Evolutionary conservation across 1,140 invertebrate species (phyloP).

Genomic region (Thereuonema tuberculata): DNA sequence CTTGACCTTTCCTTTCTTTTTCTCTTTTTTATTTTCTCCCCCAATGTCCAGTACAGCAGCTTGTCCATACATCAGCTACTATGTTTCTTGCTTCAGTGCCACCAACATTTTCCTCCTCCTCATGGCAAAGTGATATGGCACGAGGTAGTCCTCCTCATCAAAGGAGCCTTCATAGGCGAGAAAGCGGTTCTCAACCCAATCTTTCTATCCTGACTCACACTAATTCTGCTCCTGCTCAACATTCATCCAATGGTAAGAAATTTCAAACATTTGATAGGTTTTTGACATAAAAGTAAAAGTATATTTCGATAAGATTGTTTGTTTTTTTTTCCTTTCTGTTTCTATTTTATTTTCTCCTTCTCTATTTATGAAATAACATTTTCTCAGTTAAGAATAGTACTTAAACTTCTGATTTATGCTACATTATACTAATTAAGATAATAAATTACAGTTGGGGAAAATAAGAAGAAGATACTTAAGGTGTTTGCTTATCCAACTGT

Average conservation of each 20-base stretch:
- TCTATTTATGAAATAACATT: too few relatives aligned
- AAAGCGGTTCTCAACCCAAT: not conserved
- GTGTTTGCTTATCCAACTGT: too few relatives aligned
- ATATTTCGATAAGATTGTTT: too few relatives aligned
- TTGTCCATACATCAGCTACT: conserved; percentile 3
- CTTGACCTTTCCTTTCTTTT: not conserved
- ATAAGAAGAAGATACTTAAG: too few relatives aligned
- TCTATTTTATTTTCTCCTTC: too few relatives aligned
- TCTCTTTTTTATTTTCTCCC: not conserved
- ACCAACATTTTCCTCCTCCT: not conserved
- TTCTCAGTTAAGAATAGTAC: too few relatives aligned
- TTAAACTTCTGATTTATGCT: too few relatives aligned
- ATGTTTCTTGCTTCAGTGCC: conserved; percentile 1
- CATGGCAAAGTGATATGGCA: not conserved
- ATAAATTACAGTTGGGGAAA: too few relatives aligned
- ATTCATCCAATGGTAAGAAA: not conserved
- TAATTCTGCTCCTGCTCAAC: not conserved
- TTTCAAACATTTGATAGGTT: too few relatives aligned
- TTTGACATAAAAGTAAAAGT: too few relatives aligned
- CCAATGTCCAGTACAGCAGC: conserved; percentile 9
- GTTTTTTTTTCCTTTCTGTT: too few relatives aligned
- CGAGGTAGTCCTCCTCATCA: not conserved
- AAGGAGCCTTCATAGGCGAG: not conserved
- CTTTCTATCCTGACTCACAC: not conserved
- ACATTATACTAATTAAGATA: too few relatives aligned